Percentiles rank a stretch among this genome's conserved stretches.
phyloP scores from a whole-genome alignment of 2,797 vertebrate genomes.

The Chrosomus eos region DNA sequence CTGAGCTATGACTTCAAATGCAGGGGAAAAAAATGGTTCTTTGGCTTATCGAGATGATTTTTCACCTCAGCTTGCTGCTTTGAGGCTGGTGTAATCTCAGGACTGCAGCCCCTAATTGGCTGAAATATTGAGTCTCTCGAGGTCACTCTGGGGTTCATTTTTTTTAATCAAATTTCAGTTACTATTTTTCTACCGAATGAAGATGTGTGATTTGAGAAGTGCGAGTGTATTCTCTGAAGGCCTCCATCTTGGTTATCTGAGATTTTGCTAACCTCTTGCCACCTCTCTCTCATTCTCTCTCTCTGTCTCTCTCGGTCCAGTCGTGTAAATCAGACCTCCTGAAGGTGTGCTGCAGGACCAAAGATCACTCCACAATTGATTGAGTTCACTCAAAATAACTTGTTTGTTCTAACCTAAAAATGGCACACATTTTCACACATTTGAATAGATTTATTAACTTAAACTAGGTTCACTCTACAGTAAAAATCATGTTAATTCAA shows the following conservation, averaged over 20 bases:
- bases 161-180: constrained; percentile 73
- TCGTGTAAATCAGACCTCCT: constrained; percentile 44
- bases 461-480: not conserved
- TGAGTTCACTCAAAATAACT: not conserved
- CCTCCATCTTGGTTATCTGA: constrained; percentile 43
- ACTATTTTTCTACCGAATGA: constrained; percentile 61
- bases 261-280: constrained; percentile 35
- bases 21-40: constrained; percentile 39
- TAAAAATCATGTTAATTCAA: not conserved
- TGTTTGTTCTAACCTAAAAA: not conserved
- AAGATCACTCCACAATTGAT: constrained; percentile 30
- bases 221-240: constrained; percentile 46
- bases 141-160: constrained; percentile 69
- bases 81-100: constrained; percentile 49
- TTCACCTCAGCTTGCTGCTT: constrained; percentile 45
- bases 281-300: constrained; percentile 36
- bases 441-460: not conserved
- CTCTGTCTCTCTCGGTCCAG: constrained; percentile 21
- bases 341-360: constrained; percentile 37
- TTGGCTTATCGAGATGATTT: constrained; percentile 59
- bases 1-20: constrained; percentile 9
- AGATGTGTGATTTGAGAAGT: constrained; percentile 55
- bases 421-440: not conserved
- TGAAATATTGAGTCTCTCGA: constrained; percentile 65
- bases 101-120: constrained; percentile 58